Percentiles rank a stretch among this genome's conserved stretches.
Evolutionary conservation across 2,888 invertebrate genomes (phyloP).

Genomic region (Polymixis lichenea): DNA sequence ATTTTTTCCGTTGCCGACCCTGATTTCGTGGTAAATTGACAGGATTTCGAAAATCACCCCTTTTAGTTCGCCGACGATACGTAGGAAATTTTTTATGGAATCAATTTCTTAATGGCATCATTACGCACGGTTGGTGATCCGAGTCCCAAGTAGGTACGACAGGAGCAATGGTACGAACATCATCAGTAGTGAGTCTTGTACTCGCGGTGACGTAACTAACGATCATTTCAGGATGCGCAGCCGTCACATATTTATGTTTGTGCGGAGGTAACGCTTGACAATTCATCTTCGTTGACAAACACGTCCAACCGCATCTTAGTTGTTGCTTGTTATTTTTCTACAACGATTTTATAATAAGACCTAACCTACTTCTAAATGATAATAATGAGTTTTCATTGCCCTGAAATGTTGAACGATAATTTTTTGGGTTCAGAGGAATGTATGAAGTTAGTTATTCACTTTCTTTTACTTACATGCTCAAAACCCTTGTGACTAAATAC

Average conservation of each 20-base stretch:
- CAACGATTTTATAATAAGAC: neutral
- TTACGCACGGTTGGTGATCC: constrained; percentile 2
- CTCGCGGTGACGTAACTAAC: neutral
- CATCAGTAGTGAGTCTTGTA: neutral
- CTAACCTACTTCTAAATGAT: neutral
- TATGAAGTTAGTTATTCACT: neutral
- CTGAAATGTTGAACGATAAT: neutral
- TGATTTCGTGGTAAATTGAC: constrained; percentile 68
- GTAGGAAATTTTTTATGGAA: constrained; percentile 57
- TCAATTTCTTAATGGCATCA: constrained; percentile 47
- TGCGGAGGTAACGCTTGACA: constrained; percentile 5
- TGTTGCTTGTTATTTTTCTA: neutral
- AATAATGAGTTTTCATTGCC: neutral
- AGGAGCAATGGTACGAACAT: neutral
- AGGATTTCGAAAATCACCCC: constrained; percentile 66
- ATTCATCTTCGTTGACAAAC: constrained; percentile 39
- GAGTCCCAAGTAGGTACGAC: neutral
- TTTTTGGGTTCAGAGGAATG: neutral
- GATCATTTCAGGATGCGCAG: constrained; percentile 10
- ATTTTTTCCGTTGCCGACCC: constrained; percentile 67
- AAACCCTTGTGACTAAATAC: neutral
- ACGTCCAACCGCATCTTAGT: constrained; percentile 10
- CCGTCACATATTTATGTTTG: constrained; percentile 8
- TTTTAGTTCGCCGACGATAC: constrained; percentile 47
- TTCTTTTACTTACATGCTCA: neutral